Base-by-base conservation (phyloP, 2,888 invertebrate species). In the Bombylius major region DNA sequence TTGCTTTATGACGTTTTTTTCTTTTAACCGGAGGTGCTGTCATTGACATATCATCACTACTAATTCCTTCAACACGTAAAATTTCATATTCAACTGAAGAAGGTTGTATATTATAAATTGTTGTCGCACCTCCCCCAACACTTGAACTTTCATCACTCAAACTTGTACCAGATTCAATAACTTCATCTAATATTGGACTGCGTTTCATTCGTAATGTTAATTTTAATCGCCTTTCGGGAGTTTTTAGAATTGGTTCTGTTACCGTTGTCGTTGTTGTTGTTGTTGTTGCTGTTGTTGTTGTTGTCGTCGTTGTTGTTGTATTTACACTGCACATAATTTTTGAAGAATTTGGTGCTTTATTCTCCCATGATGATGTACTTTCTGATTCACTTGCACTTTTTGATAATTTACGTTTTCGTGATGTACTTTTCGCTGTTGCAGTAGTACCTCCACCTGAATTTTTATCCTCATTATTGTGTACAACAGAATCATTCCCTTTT, bases 171-270 rank as follows among this genome's bases (percentile, higher is more conserved):
- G 85, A 85, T 69, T 90, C 89, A 66, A 89, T 84, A 2, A 88
- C 83, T 67, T 92, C 90, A 67, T 92, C 91, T 51, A 89, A 75
- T 55, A 89, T 84, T 4, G 90, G 90, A 61, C 89, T 90, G 39
- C 91, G 82, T 70, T 93, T 92, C 80, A 93, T 88, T 6, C 91
- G 81, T 58, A 93, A 73, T 7, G 90, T 91, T 59, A 93, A 71
- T 68, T 90, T 90, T 53, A 91, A 71, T 6, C 86, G 65, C 6
- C 74, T 66, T 60, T 75, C 75, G 0, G 75, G 75, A 2, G 74
- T 75, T 60, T 75, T 75, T 8, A 73, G 55, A 31, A 73, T 54
- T 5, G 67, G 66, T 45, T 72, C 72, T 23, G 13, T 32, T 36
- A n/a, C n/a, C 4, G 4, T 13, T 8, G 39, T 47, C 36, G 5